These are phyloP conservation scores for Teleogryllus oceanicus DNA, from an alignment of 2,888 invertebrate genomes.

Conservation along the genomic window DNA sequence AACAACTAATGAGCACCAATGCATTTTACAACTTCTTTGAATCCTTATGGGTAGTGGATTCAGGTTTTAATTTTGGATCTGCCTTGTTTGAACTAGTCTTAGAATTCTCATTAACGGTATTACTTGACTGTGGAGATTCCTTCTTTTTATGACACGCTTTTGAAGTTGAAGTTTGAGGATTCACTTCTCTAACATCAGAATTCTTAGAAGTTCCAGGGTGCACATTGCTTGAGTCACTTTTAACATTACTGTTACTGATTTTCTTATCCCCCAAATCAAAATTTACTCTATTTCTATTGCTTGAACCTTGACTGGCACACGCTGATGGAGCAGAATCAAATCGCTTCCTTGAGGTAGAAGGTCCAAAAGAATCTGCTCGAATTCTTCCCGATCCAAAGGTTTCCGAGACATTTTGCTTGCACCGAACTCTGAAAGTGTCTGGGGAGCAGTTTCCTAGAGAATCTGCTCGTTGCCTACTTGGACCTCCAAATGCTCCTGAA, in stretches of 20 bases:
- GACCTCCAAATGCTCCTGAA: constrained; percentile 47
- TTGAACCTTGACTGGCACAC: constrained; percentile 6
- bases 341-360: constrained; percentile 20
- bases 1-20: background rate
- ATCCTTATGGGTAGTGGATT: background rate
- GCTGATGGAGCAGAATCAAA: background rate
- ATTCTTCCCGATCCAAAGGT: constrained; percentile 47
- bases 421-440: constrained; percentile 7
- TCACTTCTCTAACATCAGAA: background rate
- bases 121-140: constrained; percentile 22
- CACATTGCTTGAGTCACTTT: constrained; percentile 19
- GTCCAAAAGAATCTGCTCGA: constrained; percentile 39
- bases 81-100: constrained; percentile 19
- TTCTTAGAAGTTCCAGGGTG: background rate
- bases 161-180: background rate
- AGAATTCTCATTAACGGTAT: background rate
- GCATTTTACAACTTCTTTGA: constrained; percentile 19
- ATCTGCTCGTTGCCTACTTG: constrained; percentile 47
- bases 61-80: constrained; percentile 12
- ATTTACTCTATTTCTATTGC: constrained; percentile 28
- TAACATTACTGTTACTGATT: background rate
- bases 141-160: constrained; percentile 22
- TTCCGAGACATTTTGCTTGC: constrained; percentile 23
- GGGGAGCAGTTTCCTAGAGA: constrained; percentile 23
- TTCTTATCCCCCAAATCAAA: constrained; percentile 29